phyloP scores from a whole-genome alignment of 1,140 invertebrate species.

The Holcopasites calliopsidis region DNA sequence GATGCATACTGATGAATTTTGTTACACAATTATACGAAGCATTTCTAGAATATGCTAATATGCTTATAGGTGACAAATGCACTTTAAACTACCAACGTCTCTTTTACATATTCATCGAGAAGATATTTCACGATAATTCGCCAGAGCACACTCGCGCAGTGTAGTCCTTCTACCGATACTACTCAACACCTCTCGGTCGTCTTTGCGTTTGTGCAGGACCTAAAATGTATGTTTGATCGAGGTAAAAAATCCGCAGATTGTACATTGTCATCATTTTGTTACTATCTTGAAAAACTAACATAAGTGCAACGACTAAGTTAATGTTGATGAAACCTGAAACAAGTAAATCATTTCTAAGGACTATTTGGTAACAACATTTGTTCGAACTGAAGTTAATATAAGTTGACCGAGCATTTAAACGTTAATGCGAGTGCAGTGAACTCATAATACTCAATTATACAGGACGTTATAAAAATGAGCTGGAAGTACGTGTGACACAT shows the following conservation, averaged over 20 bases:
- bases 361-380: neutral
- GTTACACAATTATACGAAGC: no score
- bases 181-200: neutral
- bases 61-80: neutral
- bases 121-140: slow-evolving; percentile 1
- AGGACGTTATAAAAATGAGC: slow-evolving; percentile 50
- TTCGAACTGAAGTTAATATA: neutral
- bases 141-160: neutral
- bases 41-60: no score
- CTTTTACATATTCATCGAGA: neutral
- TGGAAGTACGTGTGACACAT: slow-evolving; percentile 46
- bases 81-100: neutral
- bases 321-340: no score
- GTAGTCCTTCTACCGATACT: neutral
- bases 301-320: no score
- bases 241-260: neutral
- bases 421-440: slow-evolving; percentile 15
- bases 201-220: neutral
- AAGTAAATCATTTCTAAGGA: neutral
- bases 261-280: neutral
- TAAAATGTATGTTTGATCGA: no score
- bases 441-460: slow-evolving; percentile 25
- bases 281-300: no score
- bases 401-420: slow-evolving; percentile 8
- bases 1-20: no score